Percentiles rank a stretch among this genome's conserved stretches.
phyloP scores from a whole-genome alignment of 1,140 invertebrate species.

The Nomia melanderi region DNA sequence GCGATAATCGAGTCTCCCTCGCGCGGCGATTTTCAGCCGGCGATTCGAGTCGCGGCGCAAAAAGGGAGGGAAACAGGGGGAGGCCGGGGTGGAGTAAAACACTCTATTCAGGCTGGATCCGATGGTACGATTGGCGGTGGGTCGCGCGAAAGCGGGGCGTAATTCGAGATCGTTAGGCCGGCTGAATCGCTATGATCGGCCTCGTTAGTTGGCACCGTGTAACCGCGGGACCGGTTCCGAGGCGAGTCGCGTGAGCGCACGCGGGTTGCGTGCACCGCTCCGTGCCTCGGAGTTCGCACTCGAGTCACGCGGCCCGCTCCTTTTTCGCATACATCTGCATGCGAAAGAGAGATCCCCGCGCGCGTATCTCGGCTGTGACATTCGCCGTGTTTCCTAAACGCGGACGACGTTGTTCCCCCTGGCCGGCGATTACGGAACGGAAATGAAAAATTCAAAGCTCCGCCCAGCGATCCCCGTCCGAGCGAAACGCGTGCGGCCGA shows the following conservation, averaged over 20 bases:
- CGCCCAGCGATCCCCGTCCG: no score
- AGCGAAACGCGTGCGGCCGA: no score
- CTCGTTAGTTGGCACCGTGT: not conserved
- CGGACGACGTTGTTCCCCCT: not conserved
- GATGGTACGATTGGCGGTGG: not conserved
- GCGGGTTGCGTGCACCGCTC: conserved; percentile 1
- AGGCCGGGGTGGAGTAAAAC: no score
- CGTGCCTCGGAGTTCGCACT: conserved; percentile 6
- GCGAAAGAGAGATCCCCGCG: not conserved
- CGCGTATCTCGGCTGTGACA: conserved; percentile 1
- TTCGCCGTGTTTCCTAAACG: conserved; percentile 1
- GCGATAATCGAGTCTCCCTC: no score
- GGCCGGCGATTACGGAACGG: conserved; percentile 1
- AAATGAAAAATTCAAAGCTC: conserved; percentile 29
- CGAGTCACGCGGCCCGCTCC: conserved; percentile 6
- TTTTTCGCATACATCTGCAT: conserved; percentile 8
- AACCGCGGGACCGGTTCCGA: not conserved
- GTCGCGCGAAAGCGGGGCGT: not conserved
- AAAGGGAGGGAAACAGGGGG: no score
- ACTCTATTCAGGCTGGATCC: not conserved
- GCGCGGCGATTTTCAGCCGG: no score
- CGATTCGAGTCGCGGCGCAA: no score
- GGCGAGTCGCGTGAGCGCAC: not conserved
- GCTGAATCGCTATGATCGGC: not conserved
- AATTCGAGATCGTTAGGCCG: conserved; percentile 4